A percentile compares a stretch with the other conserved stretches of the same genome.
Conservation (phyloP, 2,797 vertebrate genomes). For the Sus cebifrons region DNA sequence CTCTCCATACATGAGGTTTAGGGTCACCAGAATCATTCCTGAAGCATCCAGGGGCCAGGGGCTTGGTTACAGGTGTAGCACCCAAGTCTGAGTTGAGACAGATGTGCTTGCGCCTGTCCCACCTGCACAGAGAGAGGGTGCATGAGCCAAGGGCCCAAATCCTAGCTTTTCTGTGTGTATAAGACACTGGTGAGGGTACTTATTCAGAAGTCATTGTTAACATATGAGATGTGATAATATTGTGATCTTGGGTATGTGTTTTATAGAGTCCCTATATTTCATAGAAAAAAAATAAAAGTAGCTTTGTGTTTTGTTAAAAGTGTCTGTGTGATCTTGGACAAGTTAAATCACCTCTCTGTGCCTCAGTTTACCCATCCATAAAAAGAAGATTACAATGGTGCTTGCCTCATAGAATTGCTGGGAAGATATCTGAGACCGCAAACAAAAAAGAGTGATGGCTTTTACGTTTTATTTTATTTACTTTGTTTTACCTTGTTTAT, state of each 20-base stretch:
- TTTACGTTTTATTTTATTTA: neutral
- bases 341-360: neutral
- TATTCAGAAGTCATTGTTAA: neutral
- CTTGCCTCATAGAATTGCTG: neutral
- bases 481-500: no score
- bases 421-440: neutral
- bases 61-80: no score
- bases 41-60: neutral
- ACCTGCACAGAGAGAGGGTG: neutral
- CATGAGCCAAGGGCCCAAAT: neutral
- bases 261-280: neutral
- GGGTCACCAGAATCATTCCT: neutral
- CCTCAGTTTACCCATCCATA: neutral
- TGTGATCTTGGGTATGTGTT: neutral
- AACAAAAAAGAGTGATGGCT: neutral
- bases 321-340: neutral
- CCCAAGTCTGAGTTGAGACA: neutral
- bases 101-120: neutral
- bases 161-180: neutral
- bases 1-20: rapidly evolving
- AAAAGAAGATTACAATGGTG: neutral
- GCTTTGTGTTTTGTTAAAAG: neutral
- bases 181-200: neutral
- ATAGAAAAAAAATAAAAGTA: neutral
- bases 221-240: neutral